phyloP scores from a whole-genome alignment of 37 sponge, comb jelly and placozoan genomes.

The Oscarella lobularis region DNA sequence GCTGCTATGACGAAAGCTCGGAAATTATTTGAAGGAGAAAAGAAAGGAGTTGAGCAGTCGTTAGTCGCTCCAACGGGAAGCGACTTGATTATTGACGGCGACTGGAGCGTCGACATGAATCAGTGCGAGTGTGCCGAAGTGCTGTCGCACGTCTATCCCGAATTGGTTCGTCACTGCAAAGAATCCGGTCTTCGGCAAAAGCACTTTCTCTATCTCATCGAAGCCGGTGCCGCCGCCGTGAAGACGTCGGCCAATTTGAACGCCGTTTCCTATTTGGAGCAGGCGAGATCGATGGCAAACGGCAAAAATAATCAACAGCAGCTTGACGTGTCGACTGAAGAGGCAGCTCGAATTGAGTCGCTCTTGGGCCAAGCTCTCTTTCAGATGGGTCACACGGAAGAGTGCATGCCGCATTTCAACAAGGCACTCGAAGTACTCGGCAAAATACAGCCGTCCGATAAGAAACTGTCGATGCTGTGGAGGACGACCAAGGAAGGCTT shows the following conservation, averaged over 20 bases:
- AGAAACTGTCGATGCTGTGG: neutral
- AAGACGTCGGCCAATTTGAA: constrained; percentile 56
- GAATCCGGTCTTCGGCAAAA: constrained; percentile 45
- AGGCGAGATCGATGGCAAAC: constrained; percentile 28
- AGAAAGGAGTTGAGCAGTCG: no score
- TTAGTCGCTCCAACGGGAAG: no score
- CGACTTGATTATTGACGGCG: no score
- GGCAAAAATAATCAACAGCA: neutral
- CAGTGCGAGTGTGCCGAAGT: constrained; percentile 70
- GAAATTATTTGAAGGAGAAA: no score
- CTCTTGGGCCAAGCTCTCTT: constrained; percentile 27
- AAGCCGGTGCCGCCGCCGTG: constrained; percentile 55
- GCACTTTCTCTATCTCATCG: constrained; percentile 41
- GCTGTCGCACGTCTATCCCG: constrained; percentile 71
- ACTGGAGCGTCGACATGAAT: constrained; percentile 34
- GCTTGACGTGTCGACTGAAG: neutral
- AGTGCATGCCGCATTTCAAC: constrained; percentile 34
- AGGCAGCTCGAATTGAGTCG: neutral
- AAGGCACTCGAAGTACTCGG: constrained; percentile 27
- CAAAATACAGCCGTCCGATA: constrained; percentile 18
- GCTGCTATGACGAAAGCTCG: no score
- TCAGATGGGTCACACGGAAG: constrained; percentile 46
- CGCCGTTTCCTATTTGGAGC: constrained; percentile 49
- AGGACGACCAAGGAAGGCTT: constrained; percentile 12
- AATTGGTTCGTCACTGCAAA: constrained; percentile 75